Evolutionary conservation across 2,888 invertebrate genomes (phyloP), one percentile per base, ranked within the genome.

Genomic region (Drosophila sordidula): DNA sequence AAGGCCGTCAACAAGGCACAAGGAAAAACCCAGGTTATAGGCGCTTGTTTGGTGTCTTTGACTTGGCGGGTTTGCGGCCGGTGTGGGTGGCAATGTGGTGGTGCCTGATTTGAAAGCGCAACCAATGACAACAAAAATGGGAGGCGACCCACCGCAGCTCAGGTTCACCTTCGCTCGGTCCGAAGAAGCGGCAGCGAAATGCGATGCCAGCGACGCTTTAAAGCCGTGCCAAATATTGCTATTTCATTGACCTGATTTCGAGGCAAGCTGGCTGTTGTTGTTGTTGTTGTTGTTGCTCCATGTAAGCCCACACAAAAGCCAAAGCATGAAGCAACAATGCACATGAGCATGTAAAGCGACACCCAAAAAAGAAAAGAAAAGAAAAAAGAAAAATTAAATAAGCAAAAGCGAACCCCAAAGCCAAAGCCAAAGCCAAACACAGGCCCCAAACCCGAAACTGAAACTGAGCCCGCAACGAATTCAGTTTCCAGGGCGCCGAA

Each of bases 191-290:
- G 49, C 64, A 51, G 67, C 69, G 74, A 76, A 83, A 83, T 68
- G 70, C 77, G 77, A 78, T 72, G 78, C 78, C 75, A 71, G 51
- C 71, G 71, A 69, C 70, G 82, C 70, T 71, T 84, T 71, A 57
- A 75, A 71, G 76, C 77, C 81, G 71, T 76, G 84, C 85, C 89
- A 86, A 85, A 86, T 80, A 77, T 87, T 87, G 84, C 82, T 84
- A 83, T 90, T 89, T 90, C 90, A 90, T 90, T 90, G 90, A 90
- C 91, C 90, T 90, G 86, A 87, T 90, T 90, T 84, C 58, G 46
- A 42, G 67, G 66, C 38, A 9, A 6, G 16, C 16, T 39, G 12
- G 34, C 12, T 34, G 34, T 34, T 34, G 70, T 38, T 45, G 34
- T 29, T 44, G 46, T 34, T 61, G 26, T 57, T 52, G 44, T 39